phyloP scores from a whole-genome alignment of 1,140 invertebrate genomes.

The Meloidogyne hapla region DNA sequence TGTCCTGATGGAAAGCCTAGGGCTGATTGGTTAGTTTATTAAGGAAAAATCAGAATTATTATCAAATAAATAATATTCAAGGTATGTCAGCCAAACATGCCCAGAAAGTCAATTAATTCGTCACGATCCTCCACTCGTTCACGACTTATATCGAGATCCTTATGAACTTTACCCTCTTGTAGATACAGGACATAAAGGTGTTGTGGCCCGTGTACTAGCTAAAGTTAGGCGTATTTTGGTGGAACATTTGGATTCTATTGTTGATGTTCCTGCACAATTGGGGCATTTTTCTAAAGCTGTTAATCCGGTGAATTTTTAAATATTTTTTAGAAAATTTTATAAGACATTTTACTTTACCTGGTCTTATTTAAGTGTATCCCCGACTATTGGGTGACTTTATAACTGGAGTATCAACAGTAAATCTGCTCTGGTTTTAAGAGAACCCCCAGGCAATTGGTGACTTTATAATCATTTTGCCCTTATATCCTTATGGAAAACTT shows the following conservation, averaged over 20 bases:
- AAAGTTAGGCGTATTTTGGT: conserved; percentile 31
- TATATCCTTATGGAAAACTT: too few relatives aligned
- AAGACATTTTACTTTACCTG: too few relatives aligned
- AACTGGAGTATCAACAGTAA: too few relatives aligned
- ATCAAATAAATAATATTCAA: conserved; percentile 12
- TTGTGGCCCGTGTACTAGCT: conserved; percentile 1
- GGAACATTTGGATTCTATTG: conserved; percentile 38
- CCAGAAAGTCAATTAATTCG: conserved; percentile 54
- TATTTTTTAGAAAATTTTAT: too few relatives aligned
- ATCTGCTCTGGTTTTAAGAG: too few relatives aligned
- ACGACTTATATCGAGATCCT: conserved; percentile 54
- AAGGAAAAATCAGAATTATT: not conserved
- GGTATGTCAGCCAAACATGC: conserved; percentile 61
- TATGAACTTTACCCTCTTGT: conserved; percentile 55
- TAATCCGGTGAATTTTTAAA: conserved; percentile 22
- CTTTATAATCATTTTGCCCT: too few relatives aligned
- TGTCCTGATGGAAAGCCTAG: conserved; percentile 52
- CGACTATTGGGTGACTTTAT: too few relatives aligned
- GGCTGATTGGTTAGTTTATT: conserved; percentile 51
- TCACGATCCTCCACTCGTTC: conserved; percentile 59
- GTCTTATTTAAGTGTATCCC: too few relatives aligned
- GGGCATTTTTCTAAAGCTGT: conserved; percentile 23
- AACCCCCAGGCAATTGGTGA: too few relatives aligned
- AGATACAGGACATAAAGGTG: conserved; percentile 9
- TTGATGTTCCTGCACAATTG: conserved; percentile 42